Evolutionary conservation across 2,113 vertebrate species (phyloP).

Genomic region (Tenebrosternarchus preto): DNA sequence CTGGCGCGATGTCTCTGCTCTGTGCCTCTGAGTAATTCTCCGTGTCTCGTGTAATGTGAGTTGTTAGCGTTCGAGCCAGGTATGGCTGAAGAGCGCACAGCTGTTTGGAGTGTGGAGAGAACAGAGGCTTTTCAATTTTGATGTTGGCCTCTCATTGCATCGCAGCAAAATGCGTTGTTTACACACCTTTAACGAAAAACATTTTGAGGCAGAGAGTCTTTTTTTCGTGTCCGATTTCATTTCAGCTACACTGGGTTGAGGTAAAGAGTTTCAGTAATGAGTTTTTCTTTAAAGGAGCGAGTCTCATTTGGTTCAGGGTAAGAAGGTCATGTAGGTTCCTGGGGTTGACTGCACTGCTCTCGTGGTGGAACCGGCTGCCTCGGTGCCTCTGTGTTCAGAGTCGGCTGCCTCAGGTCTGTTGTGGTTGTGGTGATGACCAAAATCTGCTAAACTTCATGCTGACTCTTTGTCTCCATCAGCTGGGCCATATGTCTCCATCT

Average conservation of each 20-base stretch:
- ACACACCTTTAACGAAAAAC: no score
- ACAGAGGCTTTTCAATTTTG: no score
- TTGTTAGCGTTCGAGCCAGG: no score
- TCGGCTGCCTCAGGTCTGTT: neutral
- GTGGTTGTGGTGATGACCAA: no score
- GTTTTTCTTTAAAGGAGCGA: no score
- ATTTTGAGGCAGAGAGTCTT: no score
- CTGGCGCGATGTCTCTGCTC: neutral
- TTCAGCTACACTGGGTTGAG: no score
- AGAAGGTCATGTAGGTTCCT: neutral
- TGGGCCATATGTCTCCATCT: slow-evolving; percentile 66
- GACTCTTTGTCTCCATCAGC: slow-evolving; percentile 58
- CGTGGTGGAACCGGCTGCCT: neutral
- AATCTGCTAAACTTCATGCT: slow-evolving; percentile 39
- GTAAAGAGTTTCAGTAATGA: no score
- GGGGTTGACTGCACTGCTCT: neutral
- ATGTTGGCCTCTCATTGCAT: no score
- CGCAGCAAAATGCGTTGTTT: no score
- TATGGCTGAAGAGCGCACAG: neutral
- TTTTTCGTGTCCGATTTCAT: no score
- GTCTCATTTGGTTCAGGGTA: neutral
- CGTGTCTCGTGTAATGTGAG: neutral
- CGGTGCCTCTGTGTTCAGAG: neutral
- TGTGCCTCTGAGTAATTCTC: neutral
- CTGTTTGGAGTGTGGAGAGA: neutral